Conservation (phyloP, 1,140 invertebrate genomes). For the Lethrus apterus region DNA sequence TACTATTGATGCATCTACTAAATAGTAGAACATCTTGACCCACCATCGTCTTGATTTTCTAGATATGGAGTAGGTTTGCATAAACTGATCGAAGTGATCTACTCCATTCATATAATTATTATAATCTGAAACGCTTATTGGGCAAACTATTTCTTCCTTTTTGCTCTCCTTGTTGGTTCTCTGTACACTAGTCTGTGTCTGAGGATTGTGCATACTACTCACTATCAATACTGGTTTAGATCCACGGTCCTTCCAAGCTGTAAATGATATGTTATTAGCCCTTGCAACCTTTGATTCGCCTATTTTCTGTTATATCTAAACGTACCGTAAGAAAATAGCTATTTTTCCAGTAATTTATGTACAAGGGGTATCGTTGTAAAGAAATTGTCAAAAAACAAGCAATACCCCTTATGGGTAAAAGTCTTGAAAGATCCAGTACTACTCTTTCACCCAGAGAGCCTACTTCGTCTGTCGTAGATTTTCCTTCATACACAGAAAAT, state of each 20-base stretch:
- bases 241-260: constrained; percentile 17
- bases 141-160: constrained; percentile 28
- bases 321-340: constrained; percentile 1
- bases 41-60: constrained; percentile 39
- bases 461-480: not conserved
- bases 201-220: constrained; percentile 8
- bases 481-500: constrained; percentile 6
- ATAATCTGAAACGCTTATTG: constrained; percentile 33
- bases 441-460: constrained; percentile 1
- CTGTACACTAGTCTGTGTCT: constrained; percentile 25
- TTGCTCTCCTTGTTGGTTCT: constrained; percentile 31
- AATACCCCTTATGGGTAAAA: constrained; percentile 6
- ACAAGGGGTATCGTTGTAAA: constrained; percentile 5
- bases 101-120: constrained; percentile 37
- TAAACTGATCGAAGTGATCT: constrained; percentile 36
- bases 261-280: no score
- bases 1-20: constrained; percentile 29
- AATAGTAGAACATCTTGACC: constrained; percentile 38
- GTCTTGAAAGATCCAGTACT: not conserved
- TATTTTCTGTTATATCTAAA: no score
- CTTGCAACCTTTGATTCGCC: no score
- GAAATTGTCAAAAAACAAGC: constrained; percentile 12
- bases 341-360: constrained; percentile 10
- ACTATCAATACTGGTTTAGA: constrained; percentile 8
- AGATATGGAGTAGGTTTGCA: constrained; percentile 33